phyloP scores from a whole-genome alignment of 1,140 invertebrate genomes.

The Periplaneta americana region DNA sequence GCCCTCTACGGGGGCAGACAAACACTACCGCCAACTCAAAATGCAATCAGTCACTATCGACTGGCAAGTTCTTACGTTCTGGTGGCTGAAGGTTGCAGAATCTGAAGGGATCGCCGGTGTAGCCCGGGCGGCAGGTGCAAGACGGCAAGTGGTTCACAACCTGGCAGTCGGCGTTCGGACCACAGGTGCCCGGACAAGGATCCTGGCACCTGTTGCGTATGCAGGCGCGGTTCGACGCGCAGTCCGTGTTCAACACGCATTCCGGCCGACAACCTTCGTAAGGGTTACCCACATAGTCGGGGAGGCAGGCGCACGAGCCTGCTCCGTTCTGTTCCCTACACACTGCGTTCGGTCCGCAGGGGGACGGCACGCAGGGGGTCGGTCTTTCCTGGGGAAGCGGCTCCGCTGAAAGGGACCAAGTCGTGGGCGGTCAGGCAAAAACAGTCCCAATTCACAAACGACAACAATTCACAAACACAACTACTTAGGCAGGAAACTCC shows the following conservation, averaged over 20 bases:
- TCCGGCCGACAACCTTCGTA: constrained; percentile 61
- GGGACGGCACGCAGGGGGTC: constrained; percentile 55
- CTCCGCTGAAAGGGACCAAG: constrained; percentile 11
- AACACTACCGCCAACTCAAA: too few relatives aligned
- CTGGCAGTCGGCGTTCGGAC: constrained; percentile 57
- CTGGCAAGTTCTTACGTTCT: constrained; percentile 27
- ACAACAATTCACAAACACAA: neutral
- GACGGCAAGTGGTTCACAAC: constrained; percentile 55
- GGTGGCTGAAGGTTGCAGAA: constrained; percentile 37
- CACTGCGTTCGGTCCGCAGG: constrained; percentile 60
- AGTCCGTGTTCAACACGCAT: constrained; percentile 57
- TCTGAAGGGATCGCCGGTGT: constrained; percentile 53
- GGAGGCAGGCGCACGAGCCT: constrained; percentile 59
- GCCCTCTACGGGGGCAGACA: too few relatives aligned
- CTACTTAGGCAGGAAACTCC: neutral
- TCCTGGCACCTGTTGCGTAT: constrained; percentile 56
- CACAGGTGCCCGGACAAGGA: constrained; percentile 61
- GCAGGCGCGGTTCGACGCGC: constrained; percentile 51
- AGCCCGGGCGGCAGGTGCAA: constrained; percentile 40
- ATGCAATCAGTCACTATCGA: constrained; percentile 18
- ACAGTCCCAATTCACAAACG: constrained; percentile 1
- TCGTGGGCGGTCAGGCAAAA: constrained; percentile 6
- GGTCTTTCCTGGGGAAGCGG: constrained; percentile 32
- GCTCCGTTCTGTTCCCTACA: constrained; percentile 54
- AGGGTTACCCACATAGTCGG: constrained; percentile 65